A percentile compares a stretch with the other conserved stretches of the same genome.
Conservation (phyloP, 1,140 invertebrate genomes). For the Saccostrea cuccullata region DNA sequence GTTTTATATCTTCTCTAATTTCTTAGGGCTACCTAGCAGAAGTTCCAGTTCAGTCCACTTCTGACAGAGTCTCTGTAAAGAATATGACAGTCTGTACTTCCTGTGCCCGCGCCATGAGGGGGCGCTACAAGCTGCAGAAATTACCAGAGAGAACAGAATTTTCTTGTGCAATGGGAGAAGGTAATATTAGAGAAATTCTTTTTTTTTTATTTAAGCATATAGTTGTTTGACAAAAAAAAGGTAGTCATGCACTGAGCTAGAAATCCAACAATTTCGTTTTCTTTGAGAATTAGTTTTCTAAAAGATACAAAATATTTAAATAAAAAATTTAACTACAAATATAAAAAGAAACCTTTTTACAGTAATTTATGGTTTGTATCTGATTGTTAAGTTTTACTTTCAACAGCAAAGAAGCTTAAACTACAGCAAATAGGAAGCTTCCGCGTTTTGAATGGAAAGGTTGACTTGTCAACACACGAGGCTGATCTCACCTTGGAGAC, state of each 20-base stretch:
- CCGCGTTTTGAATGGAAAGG: conserved; percentile 76
- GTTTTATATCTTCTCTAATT: not conserved
- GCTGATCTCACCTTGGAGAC: conserved; percentile 73
- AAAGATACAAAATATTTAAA: no score
- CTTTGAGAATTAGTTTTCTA: no score
- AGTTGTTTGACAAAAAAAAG: not conserved
- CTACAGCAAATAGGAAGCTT: conserved; percentile 76
- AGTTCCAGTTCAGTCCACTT: conserved; percentile 54
- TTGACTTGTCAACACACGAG: conserved; percentile 77
- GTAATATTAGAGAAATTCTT: conserved; percentile 58
- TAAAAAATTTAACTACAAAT: no score
- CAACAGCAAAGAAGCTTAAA: conserved; percentile 72
- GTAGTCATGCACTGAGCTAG: no score
- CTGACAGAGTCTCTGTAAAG: conserved; percentile 51
- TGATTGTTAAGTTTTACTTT: not conserved
- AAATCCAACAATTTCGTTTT: no score
- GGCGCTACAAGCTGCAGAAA: conserved; percentile 72
- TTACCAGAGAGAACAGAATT: conserved; percentile 70
- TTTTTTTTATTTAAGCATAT: not conserved
- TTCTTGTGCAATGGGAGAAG: conserved; percentile 77
- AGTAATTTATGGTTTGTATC: no score
- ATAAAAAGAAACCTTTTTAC: no score
- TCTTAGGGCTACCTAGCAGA: conserved; percentile 74
- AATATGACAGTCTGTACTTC: conserved; percentile 74
- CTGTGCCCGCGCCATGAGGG: conserved; percentile 77